Conservation (phyloP, 2,888 invertebrate genomes). For the Campoplex nolae region DNA sequence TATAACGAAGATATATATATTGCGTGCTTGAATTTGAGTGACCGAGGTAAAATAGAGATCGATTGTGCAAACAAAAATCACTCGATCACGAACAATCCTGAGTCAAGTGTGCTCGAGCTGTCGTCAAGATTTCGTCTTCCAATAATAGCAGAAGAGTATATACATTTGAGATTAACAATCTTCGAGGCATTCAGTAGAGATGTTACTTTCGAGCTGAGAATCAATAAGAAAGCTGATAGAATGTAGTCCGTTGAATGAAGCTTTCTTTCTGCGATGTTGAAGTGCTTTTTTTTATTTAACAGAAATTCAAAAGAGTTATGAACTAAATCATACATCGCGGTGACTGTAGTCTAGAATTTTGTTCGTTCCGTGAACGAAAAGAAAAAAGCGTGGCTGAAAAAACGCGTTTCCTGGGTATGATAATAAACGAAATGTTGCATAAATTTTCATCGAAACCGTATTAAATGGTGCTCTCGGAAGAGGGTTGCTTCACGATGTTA, state of each 20-base stretch:
- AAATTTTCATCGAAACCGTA: neutral
- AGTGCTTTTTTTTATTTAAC: neutral
- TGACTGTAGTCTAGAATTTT: neutral
- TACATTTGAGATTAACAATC: neutral
- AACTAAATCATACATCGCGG: neutral
- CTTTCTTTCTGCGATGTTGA: neutral
- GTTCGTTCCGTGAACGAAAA: neutral
- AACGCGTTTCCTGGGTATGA: neutral
- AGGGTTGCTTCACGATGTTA: neutral
- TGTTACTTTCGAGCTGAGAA: neutral
- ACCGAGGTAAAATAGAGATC: slow-evolving; percentile 11
- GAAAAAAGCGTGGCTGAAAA: neutral
- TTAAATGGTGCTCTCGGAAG: neutral
- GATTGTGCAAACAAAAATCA: slow-evolving; percentile 35
- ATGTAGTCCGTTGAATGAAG: neutral
- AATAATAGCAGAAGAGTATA: slow-evolving; percentile 12
- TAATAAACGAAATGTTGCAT: neutral
- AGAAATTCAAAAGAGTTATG: neutral
- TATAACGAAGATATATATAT: neutral
- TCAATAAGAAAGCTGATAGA: neutral
- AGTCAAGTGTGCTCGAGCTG: slow-evolving; percentile 7
- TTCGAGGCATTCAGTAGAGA: neutral
- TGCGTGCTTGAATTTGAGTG: neutral
- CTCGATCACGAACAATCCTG: neutral
- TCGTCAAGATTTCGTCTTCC: slow-evolving; percentile 13